Evolutionary conservation across 2,797 vertebrate genomes (phyloP), one percentile per base, ranked within the genome.

Genomic region (Ceryle rudis): DNA sequence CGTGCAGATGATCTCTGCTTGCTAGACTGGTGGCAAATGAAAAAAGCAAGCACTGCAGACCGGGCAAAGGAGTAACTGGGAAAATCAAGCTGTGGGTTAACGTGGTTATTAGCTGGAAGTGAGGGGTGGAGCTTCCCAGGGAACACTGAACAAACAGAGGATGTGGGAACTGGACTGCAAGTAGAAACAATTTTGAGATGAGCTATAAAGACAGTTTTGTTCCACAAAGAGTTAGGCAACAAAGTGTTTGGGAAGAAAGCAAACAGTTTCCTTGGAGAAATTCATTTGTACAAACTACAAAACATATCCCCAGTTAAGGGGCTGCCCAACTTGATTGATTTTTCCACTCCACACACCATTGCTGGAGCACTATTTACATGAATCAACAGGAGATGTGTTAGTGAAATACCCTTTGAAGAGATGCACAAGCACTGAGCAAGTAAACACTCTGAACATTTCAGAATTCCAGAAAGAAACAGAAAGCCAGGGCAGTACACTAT

Each of bases 231-330:
- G 41, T 94, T 80, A 64, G 74, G 91, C 85, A 95, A 96, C 81
- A 46, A 94, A 75, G 46, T 82, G 88, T 92, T 65, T 57, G 17
- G 86, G 87, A 69, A 81, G 57, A 95, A 97, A 94, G 89, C 75
- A 91, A 94, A 96, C 23, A 29, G 91, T 97, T 94, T 96, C 96
- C 96, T 94, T 93, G 96, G 93, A 96, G 93, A 97, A 98, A 95
- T 72, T 95, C 66, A 78, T 85, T 61, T 17, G 57, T 90, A 31
- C 42, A 58, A 84, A 95, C 88, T 67, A 96, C 35, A 41, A 89
- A 94, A 75, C 85, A 92, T 37, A 91, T 95, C 93, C 81, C 85
- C 61, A 73, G 28, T 49, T 64, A 61, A 75, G 37, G 85, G 92
- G 86, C 92, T 6, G 70, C 97, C 95, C 93, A 90, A 58, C 29